phyloP scores from a whole-genome alignment of 2,797 vertebrate genomes.

The Anolis apletophallus region DNA sequence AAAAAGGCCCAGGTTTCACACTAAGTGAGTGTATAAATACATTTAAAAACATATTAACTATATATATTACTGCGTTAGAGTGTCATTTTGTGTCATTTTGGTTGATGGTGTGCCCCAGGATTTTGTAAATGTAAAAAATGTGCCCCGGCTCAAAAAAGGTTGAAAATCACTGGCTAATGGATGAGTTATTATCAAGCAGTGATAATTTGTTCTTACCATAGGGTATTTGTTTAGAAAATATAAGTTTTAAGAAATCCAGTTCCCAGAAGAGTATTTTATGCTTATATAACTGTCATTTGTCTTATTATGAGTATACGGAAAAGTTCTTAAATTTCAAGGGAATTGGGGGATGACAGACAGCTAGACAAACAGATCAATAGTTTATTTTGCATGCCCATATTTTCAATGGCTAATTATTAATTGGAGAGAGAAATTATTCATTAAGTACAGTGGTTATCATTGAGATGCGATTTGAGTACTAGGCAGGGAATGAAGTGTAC shows the following conservation, averaged over 20 bases:
- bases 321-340: constrained; percentile 46
- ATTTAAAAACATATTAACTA: too few relatives aligned
- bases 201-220: too few relatives aligned
- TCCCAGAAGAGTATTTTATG: too few relatives aligned
- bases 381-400: constrained; percentile 37
- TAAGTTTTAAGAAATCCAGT: not conserved
- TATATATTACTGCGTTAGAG: too few relatives aligned
- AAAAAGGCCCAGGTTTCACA: too few relatives aligned
- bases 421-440: constrained; percentile 58
- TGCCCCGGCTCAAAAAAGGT: too few relatives aligned
- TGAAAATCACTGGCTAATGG: too few relatives aligned
- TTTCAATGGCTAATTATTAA: constrained; percentile 64
- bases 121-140: too few relatives aligned
- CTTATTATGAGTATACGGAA: constrained; percentile 6
- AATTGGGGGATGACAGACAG: constrained; percentile 51
- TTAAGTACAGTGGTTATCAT: constrained; percentile 49
- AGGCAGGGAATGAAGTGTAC: constrained; percentile 38
- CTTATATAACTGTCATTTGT: constrained; percentile 25
- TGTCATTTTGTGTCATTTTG: too few relatives aligned
- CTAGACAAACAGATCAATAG: not conserved
- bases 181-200: too few relatives aligned
- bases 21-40: too few relatives aligned
- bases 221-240: not conserved
- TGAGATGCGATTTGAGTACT: constrained; percentile 46
- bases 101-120: too few relatives aligned